phyloP scores from a whole-genome alignment of 2,113 vertebrate species.

The Indicator indicator region DNA sequence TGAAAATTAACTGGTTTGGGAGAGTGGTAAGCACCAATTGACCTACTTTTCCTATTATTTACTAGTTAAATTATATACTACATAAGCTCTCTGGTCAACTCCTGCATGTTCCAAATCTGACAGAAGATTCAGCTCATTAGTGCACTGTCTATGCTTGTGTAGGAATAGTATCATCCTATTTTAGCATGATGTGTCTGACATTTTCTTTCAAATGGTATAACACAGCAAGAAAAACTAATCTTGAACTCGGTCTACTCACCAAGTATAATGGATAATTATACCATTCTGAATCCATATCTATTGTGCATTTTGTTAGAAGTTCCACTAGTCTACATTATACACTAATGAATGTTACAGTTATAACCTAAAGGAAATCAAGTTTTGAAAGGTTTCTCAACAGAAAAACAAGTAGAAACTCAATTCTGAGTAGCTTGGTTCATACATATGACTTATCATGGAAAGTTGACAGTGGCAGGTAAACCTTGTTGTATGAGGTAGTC shows the following conservation, averaged over 20 bases:
- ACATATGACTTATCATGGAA: neutral
- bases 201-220: conserved; percentile 70
- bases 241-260: conserved; percentile 34
- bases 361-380: neutral
- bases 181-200: conserved; percentile 63
- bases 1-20: conserved; percentile 17
- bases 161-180: conserved; percentile 55
- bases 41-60: conserved; percentile 66
- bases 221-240: conserved; percentile 59
- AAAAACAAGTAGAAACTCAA: neutral
- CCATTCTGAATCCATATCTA: neutral
- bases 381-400: neutral
- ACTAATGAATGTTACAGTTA: conserved; percentile 47
- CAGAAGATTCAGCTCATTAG: conserved; percentile 70
- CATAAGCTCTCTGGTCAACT: conserved; percentile 54
- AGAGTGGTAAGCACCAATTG: neutral
- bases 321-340: neutral
- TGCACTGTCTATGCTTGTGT: conserved; percentile 27
- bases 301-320: conserved; percentile 14
- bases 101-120: conserved; percentile 38
- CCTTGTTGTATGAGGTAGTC: neutral
- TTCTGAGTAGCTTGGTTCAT: neutral
- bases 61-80: conserved; percentile 40
- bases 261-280: conserved; percentile 64
- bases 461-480: neutral